phyloP scores from a whole-genome alignment of 2,888 invertebrate genomes.

The Diaphora mendica region DNA sequence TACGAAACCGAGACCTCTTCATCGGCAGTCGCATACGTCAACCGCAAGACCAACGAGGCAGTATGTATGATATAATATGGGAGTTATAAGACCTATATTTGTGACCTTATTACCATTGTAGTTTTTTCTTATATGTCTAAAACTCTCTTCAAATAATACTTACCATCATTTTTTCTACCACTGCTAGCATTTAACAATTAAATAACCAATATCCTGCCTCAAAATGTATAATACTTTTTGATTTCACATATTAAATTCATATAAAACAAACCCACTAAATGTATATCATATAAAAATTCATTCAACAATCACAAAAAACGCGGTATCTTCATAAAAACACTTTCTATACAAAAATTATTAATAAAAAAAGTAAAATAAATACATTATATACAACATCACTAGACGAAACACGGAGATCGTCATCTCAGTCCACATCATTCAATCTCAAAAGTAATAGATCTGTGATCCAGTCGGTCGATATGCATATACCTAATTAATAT shows the following conservation, averaged over 20 bases:
- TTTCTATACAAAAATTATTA: constrained; percentile 47
- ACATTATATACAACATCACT: constrained; percentile 59
- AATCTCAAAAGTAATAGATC: constrained; percentile 55
- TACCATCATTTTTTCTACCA: background rate
- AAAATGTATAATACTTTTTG: constrained; percentile 55
- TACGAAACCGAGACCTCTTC: too few relatives aligned
- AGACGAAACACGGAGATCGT: constrained; percentile 48
- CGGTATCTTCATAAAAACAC: constrained; percentile 37
- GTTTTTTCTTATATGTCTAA: background rate
- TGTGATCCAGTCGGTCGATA: constrained; percentile 50
- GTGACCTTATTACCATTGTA: background rate
- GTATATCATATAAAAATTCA: constrained; percentile 52
- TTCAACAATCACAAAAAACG: constrained; percentile 54
- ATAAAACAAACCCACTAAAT: constrained; percentile 41
- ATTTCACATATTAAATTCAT: constrained; percentile 45
- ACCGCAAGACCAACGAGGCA: too few relatives aligned
- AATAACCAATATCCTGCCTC: constrained; percentile 38
- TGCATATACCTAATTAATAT: constrained; percentile 40
- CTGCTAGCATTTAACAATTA: background rate
- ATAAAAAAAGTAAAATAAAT: constrained; percentile 55
- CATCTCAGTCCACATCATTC: constrained; percentile 54
- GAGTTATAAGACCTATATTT: background rate
- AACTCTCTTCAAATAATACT: background rate
- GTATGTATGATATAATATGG: background rate
- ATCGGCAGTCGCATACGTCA: too few relatives aligned